These are phyloP conservation scores for Notamacropus eugenii DNA, from an alignment of 2,797 vertebrate genomes.

Conservation along the genomic window DNA sequence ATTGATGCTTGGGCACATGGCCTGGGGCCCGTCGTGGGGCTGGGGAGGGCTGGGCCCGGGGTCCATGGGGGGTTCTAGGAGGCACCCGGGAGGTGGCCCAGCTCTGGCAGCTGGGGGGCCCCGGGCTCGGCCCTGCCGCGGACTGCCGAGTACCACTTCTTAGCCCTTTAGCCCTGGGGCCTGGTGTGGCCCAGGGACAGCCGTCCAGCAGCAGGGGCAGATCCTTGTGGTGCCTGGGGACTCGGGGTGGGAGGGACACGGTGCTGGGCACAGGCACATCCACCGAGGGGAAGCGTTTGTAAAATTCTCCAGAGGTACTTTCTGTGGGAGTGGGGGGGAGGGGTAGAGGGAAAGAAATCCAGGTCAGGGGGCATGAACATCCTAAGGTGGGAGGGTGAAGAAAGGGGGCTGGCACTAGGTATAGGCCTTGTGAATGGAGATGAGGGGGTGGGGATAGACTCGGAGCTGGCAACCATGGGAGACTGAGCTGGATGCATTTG, in stretches of 20 bases:
- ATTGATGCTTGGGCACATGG: conserved; percentile 89
- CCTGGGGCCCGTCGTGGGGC: conserved; percentile 85
- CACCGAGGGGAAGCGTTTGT: conserved; percentile 89
- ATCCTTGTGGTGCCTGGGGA: conserved; percentile 88
- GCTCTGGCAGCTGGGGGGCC: conserved; percentile 81
- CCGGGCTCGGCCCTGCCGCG: conserved; percentile 84
- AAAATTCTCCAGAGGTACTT: conserved; percentile 89
- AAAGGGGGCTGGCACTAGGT: background rate
- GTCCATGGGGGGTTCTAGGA: conserved; percentile 69
- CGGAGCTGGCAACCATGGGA: too few relatives aligned
- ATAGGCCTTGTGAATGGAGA: background rate
- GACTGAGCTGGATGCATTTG: background rate
- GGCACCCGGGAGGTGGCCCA: conserved; percentile 13
- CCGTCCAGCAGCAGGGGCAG: conserved; percentile 87
- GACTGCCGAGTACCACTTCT: conserved; percentile 88
- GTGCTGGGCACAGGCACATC: conserved; percentile 83
- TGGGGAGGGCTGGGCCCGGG: conserved; percentile 78
- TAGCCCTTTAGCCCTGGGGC: conserved; percentile 90
- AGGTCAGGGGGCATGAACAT: background rate
- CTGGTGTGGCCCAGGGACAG: conserved; percentile 88
- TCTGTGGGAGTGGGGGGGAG: conserved; percentile 83
- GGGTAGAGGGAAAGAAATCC: accelerated
- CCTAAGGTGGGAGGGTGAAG: background rate
- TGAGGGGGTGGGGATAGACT: background rate
- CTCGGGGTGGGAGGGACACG: conserved; percentile 87